Percentiles rank a stretch among this genome's conserved stretches.
These are phyloP conservation scores for Arothron firmamentum DNA, from an alignment of 2,113 vertebrate species.

Conservation along the genomic window DNA sequence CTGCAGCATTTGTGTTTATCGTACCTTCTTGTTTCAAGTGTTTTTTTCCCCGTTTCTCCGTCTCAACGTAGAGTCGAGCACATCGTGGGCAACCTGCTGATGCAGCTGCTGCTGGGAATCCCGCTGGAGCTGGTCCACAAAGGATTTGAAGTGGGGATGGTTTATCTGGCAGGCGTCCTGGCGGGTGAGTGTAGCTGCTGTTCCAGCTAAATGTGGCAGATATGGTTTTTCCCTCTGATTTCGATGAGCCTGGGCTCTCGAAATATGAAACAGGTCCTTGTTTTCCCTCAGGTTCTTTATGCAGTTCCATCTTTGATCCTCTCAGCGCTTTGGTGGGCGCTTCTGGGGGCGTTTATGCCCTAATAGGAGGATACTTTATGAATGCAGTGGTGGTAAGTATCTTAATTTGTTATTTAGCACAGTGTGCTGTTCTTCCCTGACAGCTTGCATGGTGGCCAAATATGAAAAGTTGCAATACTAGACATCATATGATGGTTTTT, in stretches of 20 bases:
- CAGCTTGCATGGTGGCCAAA: no score
- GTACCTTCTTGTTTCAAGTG: no score
- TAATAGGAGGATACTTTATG: conserved; percentile 90
- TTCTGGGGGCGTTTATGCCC: conserved; percentile 88
- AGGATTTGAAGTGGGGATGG: conserved; percentile 85
- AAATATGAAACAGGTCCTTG: no score
- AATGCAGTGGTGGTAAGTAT: conserved; percentile 85
- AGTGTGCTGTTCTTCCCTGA: no score
- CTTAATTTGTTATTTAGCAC: not conserved
- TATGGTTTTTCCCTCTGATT: not conserved
- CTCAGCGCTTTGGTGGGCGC: conserved; percentile 82
- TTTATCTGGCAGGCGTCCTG: conserved; percentile 84
- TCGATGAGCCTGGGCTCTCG: not conserved
- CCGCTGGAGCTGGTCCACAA: conserved; percentile 90
- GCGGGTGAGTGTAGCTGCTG: conserved; percentile 73
- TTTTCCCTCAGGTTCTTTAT: conserved; percentile 79
- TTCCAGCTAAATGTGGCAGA: not conserved
- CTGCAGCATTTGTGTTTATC: no score
- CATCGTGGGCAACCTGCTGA: conserved; percentile 83
- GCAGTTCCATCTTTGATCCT: conserved; percentile 90
- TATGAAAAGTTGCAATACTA: no score
- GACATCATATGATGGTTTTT: no score
- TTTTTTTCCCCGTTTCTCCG: not conserved
- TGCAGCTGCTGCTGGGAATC: conserved; percentile 86
- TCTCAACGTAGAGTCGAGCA: conserved; percentile 78